Evolutionary conservation across 30 jellyfish, hydroid and myxozoan genomes (phyloP), one percentile per base, ranked within the genome.

Genomic region (Hydra vulgaris): DNA sequence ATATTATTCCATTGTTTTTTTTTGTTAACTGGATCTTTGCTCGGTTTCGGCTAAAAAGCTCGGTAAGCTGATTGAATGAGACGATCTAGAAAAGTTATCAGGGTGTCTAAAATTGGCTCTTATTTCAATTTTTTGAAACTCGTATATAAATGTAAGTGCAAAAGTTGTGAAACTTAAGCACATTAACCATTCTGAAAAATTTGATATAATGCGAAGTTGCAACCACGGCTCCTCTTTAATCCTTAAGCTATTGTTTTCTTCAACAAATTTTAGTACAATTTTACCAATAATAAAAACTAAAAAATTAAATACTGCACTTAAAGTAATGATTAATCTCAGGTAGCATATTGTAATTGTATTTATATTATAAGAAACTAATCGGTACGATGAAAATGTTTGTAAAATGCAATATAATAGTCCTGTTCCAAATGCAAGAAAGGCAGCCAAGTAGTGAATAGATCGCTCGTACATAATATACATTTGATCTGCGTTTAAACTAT

Each of bases 401-500:
- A 82, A 19, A 5, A 81, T 82, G 21, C 93, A 89, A 72, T 89
- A 89, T 17, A 89, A 53, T 15, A 89, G 56, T 25, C 97, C 97
- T 15, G 86, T 67, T 83, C 85, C 66, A 80, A 89, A 89, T 12
- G 81, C 97, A 21, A 89, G 80, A 25, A 89, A 89, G 8, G 97
- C 97, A 17, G 97, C 97, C 7, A 86, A 88, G 79, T 89, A 78
- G 85, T 89, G 97, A 21, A 89, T 77, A 69, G 97, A 82, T 40
- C 86, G 81, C 77, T 89, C 97, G 17, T 93, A 78, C 17, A 82
- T 83, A 8, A 88, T 85, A 21, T 85, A 81, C 61, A 3, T 40
- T 12, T 40, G 61, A 3, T 40, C 61, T 40, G 61, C 12, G 12
- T 40, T 40, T 40, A 40, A 40, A 3, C 8, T 5, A 40, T 40